Evolutionary conservation across 2,113 vertebrate species (phyloP), one percentile per base, ranked within the genome.

Genomic region (Clarias gariepinus): DNA sequence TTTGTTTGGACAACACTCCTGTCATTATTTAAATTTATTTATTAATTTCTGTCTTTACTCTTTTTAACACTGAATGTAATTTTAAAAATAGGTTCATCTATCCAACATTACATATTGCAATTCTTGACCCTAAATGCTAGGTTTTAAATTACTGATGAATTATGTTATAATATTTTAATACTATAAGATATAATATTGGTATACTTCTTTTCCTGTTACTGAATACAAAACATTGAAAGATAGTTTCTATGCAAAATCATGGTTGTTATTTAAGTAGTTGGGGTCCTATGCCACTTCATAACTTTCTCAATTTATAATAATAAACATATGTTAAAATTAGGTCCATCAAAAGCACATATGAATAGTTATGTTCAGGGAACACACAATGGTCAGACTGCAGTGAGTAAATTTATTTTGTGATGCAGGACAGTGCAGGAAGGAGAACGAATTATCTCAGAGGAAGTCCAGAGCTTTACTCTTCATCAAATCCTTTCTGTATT

Each of bases 401-500:
- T 33, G 78, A 83, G 81, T 84, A 18, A 86, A 90, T 95, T 95
- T 93, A 94, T 95, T 95, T 88, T 92, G 91, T 84, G 90, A 84
- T 82, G 90, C 91, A 89, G 85, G 92, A 86, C 88, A 84, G 64
- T 85, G 87, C 87, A 81, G 53, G 86, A 25, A 80, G 85, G 76
- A 91, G 83, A 86, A 81, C 18, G 63, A 63, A 88, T 30, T 52
- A 41, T 91, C 90, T 92, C 87, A 88, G 81, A 58, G 76, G 86
- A 89, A 83, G 71, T 93, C 88, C 91, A 89, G 82, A 92, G 89
- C 87, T 91, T 96, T 91, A 96, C 91, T 95, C 94, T 89, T 95
- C 95, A 91, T 95, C 94, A 92, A 94, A 95, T 33, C 92, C 94
- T 94, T 95, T 95, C 94, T 96, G 94, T 87, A 77, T 84, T 69